phyloP scores from a whole-genome alignment of 2,888 invertebrate genomes.

The Acronicta alni region DNA sequence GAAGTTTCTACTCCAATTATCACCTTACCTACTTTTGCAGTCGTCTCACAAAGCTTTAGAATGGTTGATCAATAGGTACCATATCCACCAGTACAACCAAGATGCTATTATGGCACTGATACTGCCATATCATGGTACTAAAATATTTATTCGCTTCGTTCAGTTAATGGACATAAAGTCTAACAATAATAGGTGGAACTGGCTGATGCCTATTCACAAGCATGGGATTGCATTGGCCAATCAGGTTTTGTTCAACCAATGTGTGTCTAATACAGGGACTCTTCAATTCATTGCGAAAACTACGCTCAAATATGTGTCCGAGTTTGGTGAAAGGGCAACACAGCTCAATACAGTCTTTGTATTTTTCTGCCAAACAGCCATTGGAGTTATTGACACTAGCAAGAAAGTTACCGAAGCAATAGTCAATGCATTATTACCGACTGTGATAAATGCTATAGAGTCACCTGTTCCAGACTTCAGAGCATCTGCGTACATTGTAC shows the following conservation, averaged over 20 bases:
- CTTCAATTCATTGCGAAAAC: slow-evolving; percentile 74
- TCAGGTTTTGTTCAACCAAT: slow-evolving; percentile 92
- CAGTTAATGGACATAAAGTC: slow-evolving; percentile 92
- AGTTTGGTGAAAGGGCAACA: slow-evolving; percentile 89
- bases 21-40: slow-evolving; percentile 96
- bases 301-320: slow-evolving; percentile 85
- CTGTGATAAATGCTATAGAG: slow-evolving; percentile 92
- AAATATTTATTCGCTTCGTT: slow-evolving; percentile 94
- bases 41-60: slow-evolving; percentile 96
- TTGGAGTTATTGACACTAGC: slow-evolving; percentile 91
- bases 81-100: slow-evolving; percentile 96
- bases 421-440: slow-evolving; percentile 91
- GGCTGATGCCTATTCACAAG: slow-evolving; percentile 93
- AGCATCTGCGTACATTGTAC: slow-evolving; percentile 93
- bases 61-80: slow-evolving; percentile 97
- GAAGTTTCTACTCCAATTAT: slow-evolving; percentile 93
- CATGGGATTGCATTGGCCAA: slow-evolving; percentile 93
- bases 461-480: slow-evolving; percentile 92
- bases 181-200: slow-evolving; percentile 91
- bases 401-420: slow-evolving; percentile 90
- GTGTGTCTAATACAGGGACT: slow-evolving; percentile 85
- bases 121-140: slow-evolving; percentile 97
- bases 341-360: slow-evolving; percentile 92
- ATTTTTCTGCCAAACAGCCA: slow-evolving; percentile 93
- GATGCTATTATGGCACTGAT: slow-evolving; percentile 94